These are phyloP conservation scores for Polia nebulosa DNA, from an alignment of 2,888 invertebrate genomes.

Conservation along the genomic window DNA sequence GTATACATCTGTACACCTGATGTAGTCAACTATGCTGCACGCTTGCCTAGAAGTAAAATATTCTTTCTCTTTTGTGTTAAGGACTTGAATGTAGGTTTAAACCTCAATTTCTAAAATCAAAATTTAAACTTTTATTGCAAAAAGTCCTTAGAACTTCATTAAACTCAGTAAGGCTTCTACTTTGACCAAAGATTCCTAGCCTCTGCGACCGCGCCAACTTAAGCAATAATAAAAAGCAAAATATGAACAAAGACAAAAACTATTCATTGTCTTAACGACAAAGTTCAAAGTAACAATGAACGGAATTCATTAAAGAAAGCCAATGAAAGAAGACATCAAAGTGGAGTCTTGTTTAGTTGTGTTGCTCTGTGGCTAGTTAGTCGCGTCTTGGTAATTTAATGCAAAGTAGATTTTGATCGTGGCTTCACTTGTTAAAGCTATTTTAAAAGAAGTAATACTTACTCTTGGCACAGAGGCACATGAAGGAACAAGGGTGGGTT, in stretches of 20 bases:
- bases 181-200: not conserved
- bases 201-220: not conserved
- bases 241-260: constrained; percentile 34
- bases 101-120: not conserved
- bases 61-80: too few relatives aligned
- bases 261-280: constrained; percentile 41
- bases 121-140: not conserved
- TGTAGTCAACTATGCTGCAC: too few relatives aligned
- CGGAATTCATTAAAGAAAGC: constrained; percentile 64
- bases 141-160: not conserved
- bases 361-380: constrained; percentile 35
- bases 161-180: not conserved
- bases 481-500: too few relatives aligned
- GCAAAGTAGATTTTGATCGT: constrained; percentile 31
- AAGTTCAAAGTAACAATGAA: constrained; percentile 68
- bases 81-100: too few relatives aligned
- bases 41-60: too few relatives aligned
- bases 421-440: not conserved
- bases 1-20: too few relatives aligned
- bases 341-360: constrained; percentile 50
- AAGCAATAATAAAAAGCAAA: constrained; percentile 7
- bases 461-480: too few relatives aligned
- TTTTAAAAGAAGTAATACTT: not conserved
- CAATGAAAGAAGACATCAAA: constrained; percentile 58
- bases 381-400: constrained; percentile 34